phyloP scores from a whole-genome alignment of 64 coral and sea anemone genomes.

The Actinia tenebrosa region DNA sequence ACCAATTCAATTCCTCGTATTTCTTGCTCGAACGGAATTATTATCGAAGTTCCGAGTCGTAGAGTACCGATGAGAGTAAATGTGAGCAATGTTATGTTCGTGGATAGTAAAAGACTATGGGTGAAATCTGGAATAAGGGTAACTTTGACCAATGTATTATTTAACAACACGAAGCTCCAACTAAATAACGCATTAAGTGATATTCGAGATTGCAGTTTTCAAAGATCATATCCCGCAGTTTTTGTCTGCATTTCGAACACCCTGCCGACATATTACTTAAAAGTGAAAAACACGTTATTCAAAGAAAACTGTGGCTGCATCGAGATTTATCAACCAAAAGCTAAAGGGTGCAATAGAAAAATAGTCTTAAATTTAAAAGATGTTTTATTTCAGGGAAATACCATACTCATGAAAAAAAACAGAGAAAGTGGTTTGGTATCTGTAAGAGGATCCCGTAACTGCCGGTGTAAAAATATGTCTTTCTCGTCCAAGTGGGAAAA shows the following conservation, averaged over 20 bases:
- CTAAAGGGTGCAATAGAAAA: background rate
- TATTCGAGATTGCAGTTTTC: background rate
- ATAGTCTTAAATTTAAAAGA: background rate
- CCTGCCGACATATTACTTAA: background rate
- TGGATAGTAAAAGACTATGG: background rate
- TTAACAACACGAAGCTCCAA: background rate
- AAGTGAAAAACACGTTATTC: background rate
- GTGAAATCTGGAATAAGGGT: background rate
- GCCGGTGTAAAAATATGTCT: background rate
- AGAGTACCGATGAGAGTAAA: background rate
- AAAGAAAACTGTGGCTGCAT: conserved; percentile 6
- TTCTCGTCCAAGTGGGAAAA: background rate
- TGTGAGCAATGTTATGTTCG: background rate
- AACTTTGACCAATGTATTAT: background rate
- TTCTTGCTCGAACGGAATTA: background rate
- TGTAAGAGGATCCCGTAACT: background rate
- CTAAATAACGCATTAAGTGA: background rate
- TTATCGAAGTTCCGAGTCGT: background rate
- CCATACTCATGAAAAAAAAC: background rate
- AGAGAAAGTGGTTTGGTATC: background rate
- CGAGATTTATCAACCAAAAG: background rate
- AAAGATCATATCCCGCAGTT: background rate
- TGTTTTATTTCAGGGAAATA: background rate
- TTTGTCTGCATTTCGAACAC: background rate
- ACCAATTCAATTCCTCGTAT: background rate